phyloP scores from a whole-genome alignment of 2,888 invertebrate species.

The Papilio elwesi region DNA sequence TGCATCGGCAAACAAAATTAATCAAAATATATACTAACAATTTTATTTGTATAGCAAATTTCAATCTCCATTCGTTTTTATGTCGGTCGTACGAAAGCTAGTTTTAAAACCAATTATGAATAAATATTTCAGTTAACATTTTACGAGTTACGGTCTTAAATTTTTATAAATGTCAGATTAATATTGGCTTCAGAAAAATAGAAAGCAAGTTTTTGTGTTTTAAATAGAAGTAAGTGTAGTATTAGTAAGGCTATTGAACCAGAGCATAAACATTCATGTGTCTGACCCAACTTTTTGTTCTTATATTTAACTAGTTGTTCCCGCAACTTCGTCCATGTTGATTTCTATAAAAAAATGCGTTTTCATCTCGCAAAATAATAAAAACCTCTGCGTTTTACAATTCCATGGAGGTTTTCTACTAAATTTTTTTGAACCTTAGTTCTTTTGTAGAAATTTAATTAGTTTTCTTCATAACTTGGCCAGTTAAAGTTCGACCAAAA shows the following conservation, averaged over 20 bases:
- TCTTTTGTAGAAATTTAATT: too few relatives aligned
- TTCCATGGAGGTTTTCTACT: too few relatives aligned
- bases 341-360: too few relatives aligned
- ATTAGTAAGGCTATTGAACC: not conserved
- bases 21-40: slow-evolving; percentile 21
- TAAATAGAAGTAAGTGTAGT: not conserved
- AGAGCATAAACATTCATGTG: not conserved
- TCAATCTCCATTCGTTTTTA: too few relatives aligned
- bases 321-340: too few relatives aligned
- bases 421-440: too few relatives aligned
- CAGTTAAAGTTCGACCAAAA: too few relatives aligned
- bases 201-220: not conserved
- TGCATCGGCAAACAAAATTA: slow-evolving; percentile 24
- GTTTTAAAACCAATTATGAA: too few relatives aligned
- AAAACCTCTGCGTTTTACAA: too few relatives aligned
- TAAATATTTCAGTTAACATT: not conserved
- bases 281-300: slow-evolving; percentile 17
- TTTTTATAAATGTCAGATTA: slow-evolving; percentile 16
- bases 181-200: not conserved
- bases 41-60: slow-evolving; percentile 9
- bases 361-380: too few relatives aligned
- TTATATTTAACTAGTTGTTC: slow-evolving; percentile 4
- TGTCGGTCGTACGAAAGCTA: too few relatives aligned
- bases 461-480: too few relatives aligned
- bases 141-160: slow-evolving; percentile 13